Base-by-base conservation (phyloP, 2,113 vertebrate genomes). In the Actenoides lindsayi region DNA sequence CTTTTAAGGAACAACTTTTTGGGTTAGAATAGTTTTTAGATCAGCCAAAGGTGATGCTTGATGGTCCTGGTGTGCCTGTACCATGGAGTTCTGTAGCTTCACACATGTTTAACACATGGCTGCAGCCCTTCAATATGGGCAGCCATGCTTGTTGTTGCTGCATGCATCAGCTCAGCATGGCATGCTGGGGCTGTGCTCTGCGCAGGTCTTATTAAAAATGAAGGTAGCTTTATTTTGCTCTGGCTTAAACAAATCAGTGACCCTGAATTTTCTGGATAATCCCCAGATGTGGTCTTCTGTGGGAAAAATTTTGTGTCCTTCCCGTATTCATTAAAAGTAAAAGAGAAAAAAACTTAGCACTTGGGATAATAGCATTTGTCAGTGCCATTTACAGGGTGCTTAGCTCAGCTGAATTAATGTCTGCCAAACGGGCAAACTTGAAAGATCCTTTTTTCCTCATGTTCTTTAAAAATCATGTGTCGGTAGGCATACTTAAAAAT, bases 361-460 rank as follows among this genome's bases (percentile, higher is more conserved):
- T 48, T 42, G 56, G 39, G 48, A 95, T 86, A 96, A 97, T 91
- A 95, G 53, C 87, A 89, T 94, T 97, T 95, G 96, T 96, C 94
- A 93, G 90, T 85, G 96, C 91, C 94, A 73, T 95, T 97, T 97
- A 88, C 80, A 93, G 93, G 83, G 93, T 84, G 30, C 96, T 97
- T 97, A 95, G 74, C 87, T 96, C 96, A 96, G 92, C 91, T 97
- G 97, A 96, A 97, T 97, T 97, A 95, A 96, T 95, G 63, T 90
- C 86, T 96, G 94, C 56, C 90, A 97, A 97, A 96, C 86, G 88
- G 90, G 74, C 78, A 93, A 84, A 93, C 89, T 76, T 94, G 65
- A 95, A 96, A 97, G 65, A 89, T 50, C n/a, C 48, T 83, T 93
- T 79, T 93, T 30, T 87, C 67, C 42, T 80, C 46, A 76, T 6